Base-by-base conservation (phyloP, 2,113 vertebrate genomes). In the Chloroceryle aenea region DNA sequence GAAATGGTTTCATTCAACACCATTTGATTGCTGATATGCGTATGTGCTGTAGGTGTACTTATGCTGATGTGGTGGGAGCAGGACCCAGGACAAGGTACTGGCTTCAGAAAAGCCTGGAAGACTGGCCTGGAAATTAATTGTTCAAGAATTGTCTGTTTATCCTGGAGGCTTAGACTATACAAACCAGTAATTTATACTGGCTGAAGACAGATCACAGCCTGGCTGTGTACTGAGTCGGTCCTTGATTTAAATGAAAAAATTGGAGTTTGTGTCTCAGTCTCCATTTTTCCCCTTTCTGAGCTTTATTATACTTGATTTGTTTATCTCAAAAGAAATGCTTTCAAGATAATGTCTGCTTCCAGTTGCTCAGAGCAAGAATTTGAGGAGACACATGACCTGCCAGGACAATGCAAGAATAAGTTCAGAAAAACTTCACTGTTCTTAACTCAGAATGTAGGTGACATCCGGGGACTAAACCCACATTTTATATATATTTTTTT, bases 221-320 rank as follows among this genome's bases (percentile, higher is more conserved):
- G 47, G 66, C 80, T 95, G 42, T 74, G 53, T 91, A 56, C 69
- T 91, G 82, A 76, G 77, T 94, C 22, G 18, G 78, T 74, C 61
- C 77, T 90, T 95, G 95, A 94, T 95, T 92, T 94, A 95, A 97
- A 95, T 1, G 43, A 92, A 94, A 88, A 97, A 95, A 96, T 72
- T 91, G 85, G 94, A 97, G 78, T 94, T 93, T 87, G 77, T 55
- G 83, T 78, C 58, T 82, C 59, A 89, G 58, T 83, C 47, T 92
- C 40, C 71, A 45, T 91, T 91, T 82, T 84, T 29, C 36, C 27
- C 43, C 45, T 50, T 87, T 56, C 82, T 89, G 92, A 96, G 92
- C 85, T 76, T 96, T 97, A 95, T 93, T 94, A 58, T 90, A 85
- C 78, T 93, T 95, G 94, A 91, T 95, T 92, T 97, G 91, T 97